phyloP scores from a whole-genome alignment of 2,113 vertebrate genomes.

The Petromus typicus region DNA sequence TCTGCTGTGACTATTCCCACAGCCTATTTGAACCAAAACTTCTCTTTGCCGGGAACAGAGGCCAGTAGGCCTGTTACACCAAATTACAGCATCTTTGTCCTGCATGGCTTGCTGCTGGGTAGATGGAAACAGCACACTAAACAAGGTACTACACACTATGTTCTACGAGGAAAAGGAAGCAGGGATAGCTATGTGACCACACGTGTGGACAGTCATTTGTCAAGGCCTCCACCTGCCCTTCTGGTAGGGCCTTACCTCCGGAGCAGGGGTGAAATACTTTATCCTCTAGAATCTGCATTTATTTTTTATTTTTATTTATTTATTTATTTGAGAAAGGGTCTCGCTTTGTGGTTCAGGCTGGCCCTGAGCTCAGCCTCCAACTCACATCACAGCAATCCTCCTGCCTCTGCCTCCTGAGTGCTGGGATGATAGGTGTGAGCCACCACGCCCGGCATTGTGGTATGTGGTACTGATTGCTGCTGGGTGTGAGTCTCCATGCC shows the following conservation, averaged over 20 bases:
- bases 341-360: too few relatives aligned
- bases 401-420: too few relatives aligned
- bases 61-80: not conserved
- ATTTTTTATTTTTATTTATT: too few relatives aligned
- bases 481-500: too few relatives aligned
- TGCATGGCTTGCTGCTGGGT: not conserved
- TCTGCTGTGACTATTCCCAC: not conserved
- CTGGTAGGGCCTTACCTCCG: not conserved
- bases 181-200: accelerated
- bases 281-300: too few relatives aligned
- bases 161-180: not conserved
- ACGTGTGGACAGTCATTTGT: not conserved
- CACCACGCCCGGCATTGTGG: too few relatives aligned
- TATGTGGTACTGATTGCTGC: too few relatives aligned
- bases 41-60: not conserved
- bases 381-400: too few relatives aligned
- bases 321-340: too few relatives aligned
- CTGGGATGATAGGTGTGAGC: too few relatives aligned
- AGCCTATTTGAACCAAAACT: not conserved
- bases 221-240: not conserved
- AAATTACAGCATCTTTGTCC: accelerated
- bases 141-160: accelerated
- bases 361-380: too few relatives aligned
- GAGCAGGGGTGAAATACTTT: too few relatives aligned
- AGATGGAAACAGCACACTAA: not conserved